phyloP scores from a whole-genome alignment of 2,888 invertebrate species.

The Synergus gifuensis region DNA sequence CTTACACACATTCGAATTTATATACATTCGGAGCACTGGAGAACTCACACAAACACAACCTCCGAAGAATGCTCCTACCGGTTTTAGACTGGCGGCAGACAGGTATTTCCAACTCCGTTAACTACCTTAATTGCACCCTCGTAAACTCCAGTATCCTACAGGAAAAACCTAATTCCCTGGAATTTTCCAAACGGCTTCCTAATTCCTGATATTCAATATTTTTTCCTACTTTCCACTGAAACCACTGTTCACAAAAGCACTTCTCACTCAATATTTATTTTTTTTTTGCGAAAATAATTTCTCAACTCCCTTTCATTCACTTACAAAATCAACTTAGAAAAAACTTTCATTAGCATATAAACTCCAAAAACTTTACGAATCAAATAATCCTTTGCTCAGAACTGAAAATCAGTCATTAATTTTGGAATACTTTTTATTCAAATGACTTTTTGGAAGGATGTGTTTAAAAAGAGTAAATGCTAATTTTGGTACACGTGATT shows the following conservation, averaged over 20 bases:
- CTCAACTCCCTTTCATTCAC: not conserved
- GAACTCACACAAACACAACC: constrained; percentile 46
- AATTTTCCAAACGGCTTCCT: constrained; percentile 17
- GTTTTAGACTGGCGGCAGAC: constrained; percentile 68
- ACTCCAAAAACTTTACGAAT: not conserved
- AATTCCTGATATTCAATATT: not conserved
- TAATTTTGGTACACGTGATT: constrained; percentile 24
- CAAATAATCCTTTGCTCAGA: not conserved
- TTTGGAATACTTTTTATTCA: not conserved
- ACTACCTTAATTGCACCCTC: constrained; percentile 67
- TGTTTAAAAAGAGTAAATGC: not conserved
- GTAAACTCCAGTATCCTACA: constrained; percentile 39
- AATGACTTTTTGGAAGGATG: not conserved
- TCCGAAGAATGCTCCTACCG: constrained; percentile 67
- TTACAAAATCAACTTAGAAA: not conserved
- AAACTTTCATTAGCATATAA: not conserved
- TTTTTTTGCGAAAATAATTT: not conserved
- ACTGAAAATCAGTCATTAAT: not conserved
- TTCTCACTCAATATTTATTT: not conserved
- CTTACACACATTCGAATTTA: constrained; percentile 9
- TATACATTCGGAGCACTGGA: constrained; percentile 27
- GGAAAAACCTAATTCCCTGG: constrained; percentile 25
- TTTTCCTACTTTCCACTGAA: not conserved
- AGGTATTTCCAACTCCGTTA: constrained; percentile 72
- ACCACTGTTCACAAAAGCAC: not conserved